Conservation (phyloP, 2,797 vertebrate species). For the Chrysocyon brachyurus region DNA sequence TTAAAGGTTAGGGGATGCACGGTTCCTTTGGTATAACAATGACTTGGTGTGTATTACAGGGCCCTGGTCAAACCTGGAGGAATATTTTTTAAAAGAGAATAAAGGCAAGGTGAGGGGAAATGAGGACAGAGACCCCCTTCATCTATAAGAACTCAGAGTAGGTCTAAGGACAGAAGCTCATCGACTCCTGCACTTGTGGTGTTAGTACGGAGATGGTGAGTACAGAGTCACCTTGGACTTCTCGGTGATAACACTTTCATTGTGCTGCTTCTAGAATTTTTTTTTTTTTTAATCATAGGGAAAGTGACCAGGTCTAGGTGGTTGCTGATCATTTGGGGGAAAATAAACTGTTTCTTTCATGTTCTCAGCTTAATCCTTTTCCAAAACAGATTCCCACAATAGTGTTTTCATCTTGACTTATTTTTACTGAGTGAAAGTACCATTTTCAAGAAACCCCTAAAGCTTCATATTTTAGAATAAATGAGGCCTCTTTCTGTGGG, state of each 20-base stretch:
- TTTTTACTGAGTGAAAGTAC: slow-evolving; percentile 60
- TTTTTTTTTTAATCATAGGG: neutral
- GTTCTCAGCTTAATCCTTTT: slow-evolving; percentile 36
- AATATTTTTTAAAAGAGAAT: slow-evolving; percentile 23
- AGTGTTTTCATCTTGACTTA: slow-evolving; percentile 63
- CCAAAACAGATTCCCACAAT: slow-evolving; percentile 41
- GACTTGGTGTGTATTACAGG: neutral
- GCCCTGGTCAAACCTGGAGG: neutral
- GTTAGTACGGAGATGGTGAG: neutral
- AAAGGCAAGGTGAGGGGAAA: neutral
- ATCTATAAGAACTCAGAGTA: neutral
- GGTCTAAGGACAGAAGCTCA: neutral
- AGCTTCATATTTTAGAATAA: slow-evolving; percentile 72
- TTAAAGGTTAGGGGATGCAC: neutral
- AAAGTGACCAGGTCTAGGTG: neutral
- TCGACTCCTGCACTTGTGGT: accelerated
- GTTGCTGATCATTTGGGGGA: neutral
- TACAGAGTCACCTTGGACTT: neutral
- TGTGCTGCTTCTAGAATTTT: neutral
- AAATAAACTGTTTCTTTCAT: neutral
- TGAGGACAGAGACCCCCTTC: neutral
- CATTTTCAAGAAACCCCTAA: slow-evolving; percentile 62
- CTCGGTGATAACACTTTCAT: neutral
- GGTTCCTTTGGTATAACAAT: neutral
- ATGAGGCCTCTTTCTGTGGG: slow-evolving; percentile 23